Conservation (phyloP, 2,113 vertebrate species). For the Nematolebias whitei region DNA sequence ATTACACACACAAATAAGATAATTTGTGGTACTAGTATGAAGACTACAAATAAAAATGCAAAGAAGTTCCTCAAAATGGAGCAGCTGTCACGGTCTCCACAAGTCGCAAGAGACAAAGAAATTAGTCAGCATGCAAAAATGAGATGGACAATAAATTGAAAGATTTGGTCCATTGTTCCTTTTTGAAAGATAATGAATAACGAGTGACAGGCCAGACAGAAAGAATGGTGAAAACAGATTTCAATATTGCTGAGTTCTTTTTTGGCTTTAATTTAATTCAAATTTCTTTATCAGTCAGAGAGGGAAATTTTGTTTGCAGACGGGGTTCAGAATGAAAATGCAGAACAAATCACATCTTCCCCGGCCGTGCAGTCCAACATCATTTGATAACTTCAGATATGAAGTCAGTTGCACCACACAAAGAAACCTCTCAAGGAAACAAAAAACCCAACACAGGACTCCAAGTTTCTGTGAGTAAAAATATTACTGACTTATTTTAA, state of each 20-base stretch:
- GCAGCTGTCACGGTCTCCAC: constrained; percentile 30
- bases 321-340: constrained; percentile 38
- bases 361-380: constrained; percentile 9
- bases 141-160: constrained; percentile 20
- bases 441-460: background rate
- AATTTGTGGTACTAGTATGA: constrained; percentile 29
- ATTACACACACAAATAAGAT: constrained; percentile 30
- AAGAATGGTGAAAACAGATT: constrained; percentile 14
- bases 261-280: constrained; percentile 56
- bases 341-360: constrained; percentile 26
- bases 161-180: constrained; percentile 31
- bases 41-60: constrained; percentile 25
- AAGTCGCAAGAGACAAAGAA: constrained; percentile 41
- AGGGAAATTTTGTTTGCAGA: constrained; percentile 37
- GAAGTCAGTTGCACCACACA: constrained; percentile 3
- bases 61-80: constrained; percentile 37
- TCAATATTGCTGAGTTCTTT: constrained; percentile 30
- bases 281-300: constrained; percentile 41
- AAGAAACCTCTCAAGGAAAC: constrained; percentile 9
- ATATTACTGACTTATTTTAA: constrained; percentile 17
- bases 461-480: background rate
- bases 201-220: background rate
- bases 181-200: constrained; percentile 43
- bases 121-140: constrained; percentile 40
- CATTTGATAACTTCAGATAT: constrained; percentile 36